A percentile compares a stretch with the other conserved stretches of the same genome.
phyloP scores from a whole-genome alignment of 2,888 invertebrate species.

The Eutolmus rufibarbis region DNA sequence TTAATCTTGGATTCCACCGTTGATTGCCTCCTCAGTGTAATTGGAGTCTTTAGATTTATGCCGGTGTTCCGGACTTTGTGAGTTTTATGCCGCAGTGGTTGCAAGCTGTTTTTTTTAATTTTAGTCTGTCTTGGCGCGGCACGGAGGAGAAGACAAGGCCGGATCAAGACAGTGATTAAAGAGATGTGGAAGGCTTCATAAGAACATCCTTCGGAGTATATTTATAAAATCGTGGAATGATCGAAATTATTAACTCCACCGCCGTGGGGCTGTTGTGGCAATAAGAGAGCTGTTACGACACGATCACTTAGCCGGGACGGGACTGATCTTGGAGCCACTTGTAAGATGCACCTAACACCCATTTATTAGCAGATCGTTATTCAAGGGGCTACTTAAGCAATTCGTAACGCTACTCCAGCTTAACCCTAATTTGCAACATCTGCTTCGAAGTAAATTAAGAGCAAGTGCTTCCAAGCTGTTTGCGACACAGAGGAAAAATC shows the following conservation, averaged over 20 bases:
- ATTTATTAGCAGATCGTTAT: neutral
- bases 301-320: neutral
- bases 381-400: neutral
- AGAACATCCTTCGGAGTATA: neutral
- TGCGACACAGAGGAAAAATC: neutral
- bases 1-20: constrained; percentile 9
- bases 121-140: neutral
- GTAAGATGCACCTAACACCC: neutral
- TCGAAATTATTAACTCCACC: neutral
- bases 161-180: neutral
- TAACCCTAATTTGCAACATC: constrained; percentile 4
- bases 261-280: neutral
- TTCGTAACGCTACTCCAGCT: neutral
- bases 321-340: neutral
- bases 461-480: neutral
- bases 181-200: neutral
- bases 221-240: neutral
- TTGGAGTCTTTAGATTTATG: neutral
- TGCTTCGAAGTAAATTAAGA: neutral
- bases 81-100: neutral
- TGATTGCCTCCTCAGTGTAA: neutral
- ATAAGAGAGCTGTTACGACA: neutral
- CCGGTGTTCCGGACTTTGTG: neutral
- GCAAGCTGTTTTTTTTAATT: neutral
- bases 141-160: constrained; percentile 1